These are phyloP conservation scores for Tragelaphus imberbis DNA, from an alignment of 2,113 vertebrate species.

Conservation along the genomic window DNA sequence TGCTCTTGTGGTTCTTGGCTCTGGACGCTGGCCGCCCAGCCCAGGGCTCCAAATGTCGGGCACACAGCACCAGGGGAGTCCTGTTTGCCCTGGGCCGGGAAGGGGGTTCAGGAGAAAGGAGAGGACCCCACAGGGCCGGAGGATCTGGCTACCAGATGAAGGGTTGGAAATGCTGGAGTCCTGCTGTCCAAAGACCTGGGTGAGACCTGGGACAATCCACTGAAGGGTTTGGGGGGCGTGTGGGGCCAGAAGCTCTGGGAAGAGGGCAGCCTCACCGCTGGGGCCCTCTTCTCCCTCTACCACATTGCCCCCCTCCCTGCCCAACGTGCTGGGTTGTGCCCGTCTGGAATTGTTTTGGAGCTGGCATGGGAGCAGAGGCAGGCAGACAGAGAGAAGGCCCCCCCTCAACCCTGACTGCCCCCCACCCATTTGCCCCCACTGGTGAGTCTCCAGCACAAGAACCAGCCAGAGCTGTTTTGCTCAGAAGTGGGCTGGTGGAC, in stretches of 20 bases:
- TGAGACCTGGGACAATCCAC: background rate
- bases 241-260: background rate
- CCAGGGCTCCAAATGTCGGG: background rate
- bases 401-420: background rate
- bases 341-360: background rate
- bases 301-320: fast-evolving
- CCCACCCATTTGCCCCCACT: background rate
- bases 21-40: background rate
- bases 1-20: slow-evolving; percentile 58
- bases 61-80: background rate
- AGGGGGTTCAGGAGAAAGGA: background rate
- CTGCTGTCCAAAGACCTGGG: background rate
- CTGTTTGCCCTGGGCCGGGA: background rate
- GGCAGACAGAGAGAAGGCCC: background rate
- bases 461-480: background rate
- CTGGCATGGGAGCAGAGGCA: background rate
- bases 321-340: background rate
- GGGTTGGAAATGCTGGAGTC: background rate
- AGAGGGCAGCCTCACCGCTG: background rate
- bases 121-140: background rate
- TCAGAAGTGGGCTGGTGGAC: background rate
- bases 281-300: background rate
- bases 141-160: slow-evolving; percentile 51
- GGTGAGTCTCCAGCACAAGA: background rate
- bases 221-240: fast-evolving